These are phyloP conservation scores for Sparidentex hasta DNA, from an alignment of 2,797 vertebrate species.

Conservation along the genomic window DNA sequence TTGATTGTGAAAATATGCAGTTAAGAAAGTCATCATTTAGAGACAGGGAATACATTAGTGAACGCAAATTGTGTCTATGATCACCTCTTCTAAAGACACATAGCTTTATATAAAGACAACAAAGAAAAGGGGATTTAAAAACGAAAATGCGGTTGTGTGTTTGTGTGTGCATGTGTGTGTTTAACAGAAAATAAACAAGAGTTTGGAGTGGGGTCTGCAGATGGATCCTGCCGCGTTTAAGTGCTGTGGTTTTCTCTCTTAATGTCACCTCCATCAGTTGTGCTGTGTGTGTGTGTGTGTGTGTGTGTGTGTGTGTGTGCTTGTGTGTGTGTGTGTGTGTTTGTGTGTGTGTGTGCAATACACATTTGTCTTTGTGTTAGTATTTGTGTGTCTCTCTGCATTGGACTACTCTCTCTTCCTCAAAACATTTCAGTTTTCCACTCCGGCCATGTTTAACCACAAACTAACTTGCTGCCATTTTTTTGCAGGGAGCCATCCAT, in stretches of 20 bases:
- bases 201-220: conserved; percentile 36
- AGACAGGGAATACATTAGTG: conserved; percentile 1
- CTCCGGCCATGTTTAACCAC: conserved; percentile 35
- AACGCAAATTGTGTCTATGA: not conserved
- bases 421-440: conserved; percentile 50
- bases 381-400: conserved; percentile 31
- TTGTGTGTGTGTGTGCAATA: not conserved
- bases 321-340: not conserved
- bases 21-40: not conserved
- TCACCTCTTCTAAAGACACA: not conserved
- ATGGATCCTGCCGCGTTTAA: conserved; percentile 31
- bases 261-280: conserved; percentile 51
- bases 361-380: not conserved
- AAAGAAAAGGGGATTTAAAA: conserved; percentile 15
- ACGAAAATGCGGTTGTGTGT: not conserved
- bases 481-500: conserved; percentile 20
- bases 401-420: not conserved
- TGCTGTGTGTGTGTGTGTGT: not conserved
- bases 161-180: not conserved
- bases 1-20: not conserved
- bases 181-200: conserved; percentile 5
- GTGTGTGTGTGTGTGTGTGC: conserved; percentile 3
- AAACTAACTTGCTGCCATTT: conserved; percentile 15
- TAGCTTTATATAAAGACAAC: conserved; percentile 9
- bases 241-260: conserved; percentile 34